Base-by-base conservation (phyloP, 1,140 invertebrate genomes). In the Drosophila orosa region DNA sequence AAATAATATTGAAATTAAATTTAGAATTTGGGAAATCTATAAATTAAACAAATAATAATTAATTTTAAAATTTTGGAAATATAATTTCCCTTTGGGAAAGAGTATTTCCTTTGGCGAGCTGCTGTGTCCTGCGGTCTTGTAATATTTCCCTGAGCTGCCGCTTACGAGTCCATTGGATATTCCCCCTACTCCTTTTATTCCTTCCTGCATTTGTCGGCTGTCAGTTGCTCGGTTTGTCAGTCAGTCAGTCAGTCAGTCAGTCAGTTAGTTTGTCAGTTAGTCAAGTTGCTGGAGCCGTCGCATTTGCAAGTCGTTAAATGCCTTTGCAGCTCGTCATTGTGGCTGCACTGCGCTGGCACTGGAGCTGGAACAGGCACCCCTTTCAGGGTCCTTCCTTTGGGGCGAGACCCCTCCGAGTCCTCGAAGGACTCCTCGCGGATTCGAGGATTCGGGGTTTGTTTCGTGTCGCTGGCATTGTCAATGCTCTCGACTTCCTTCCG, bases 291-390 rank as follows among this genome's bases (percentile, higher is more conserved):
- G 31, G 48, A 48, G 59, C 45, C 63, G 82, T 69, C 58, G 82
- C 78, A 82, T 86, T 86, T 87, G 71, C 79, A 86, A 86, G 83
- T 86, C 83, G 79, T 82, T 87, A 87, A 86, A 82, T 87, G 83
- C 79, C 78, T 86, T 87, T 87, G 79, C 80, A 81, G 67, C 74
- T 79, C 78, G 69, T 74, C 83, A 82, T 85, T 85, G 74, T 78
- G 65, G 78, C 74, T 62, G 63, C 68, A 61, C 57, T 75, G 71
- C 68, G 22, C 29, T 5, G 12, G 37, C 37, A 39, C 35, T 9
- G 37, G 37, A 15, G 8, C 37, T 4, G 31, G 31, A 15, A n/a
- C 8, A 2, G 17, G 9, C 35, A 40, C 44, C 29, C 52, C 33
- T 33, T 29, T 19, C 5, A 15, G 6, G 6, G 2, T 35, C 13